Conservation (phyloP, 2,888 invertebrate genomes). For the Eristalinus sepulchralis region DNA sequence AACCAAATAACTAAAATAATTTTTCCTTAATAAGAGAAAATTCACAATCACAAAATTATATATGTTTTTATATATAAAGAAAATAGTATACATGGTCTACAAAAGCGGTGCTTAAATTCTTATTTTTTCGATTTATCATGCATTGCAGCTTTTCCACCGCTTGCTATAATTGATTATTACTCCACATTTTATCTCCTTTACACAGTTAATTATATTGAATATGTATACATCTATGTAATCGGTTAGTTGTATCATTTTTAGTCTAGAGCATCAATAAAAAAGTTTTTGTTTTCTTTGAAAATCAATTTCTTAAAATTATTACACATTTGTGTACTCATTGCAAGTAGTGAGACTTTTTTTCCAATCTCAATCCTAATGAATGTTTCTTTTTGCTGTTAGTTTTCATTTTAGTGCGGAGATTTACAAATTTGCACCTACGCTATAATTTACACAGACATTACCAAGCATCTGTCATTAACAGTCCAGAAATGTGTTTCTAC, state of each 20-base stretch:
- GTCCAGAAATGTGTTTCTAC: slow-evolving; percentile 26
- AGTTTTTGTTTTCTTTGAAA: slow-evolving; percentile 35
- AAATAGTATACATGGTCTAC: slow-evolving; percentile 62
- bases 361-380: slow-evolving; percentile 50
- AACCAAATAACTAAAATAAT: slow-evolving; percentile 38
- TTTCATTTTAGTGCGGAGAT: slow-evolving; percentile 17
- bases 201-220: slow-evolving; percentile 58
- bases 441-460: slow-evolving; percentile 46
- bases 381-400: slow-evolving; percentile 18
- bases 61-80: slow-evolving; percentile 21
- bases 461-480: slow-evolving; percentile 8
- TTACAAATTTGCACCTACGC: slow-evolving; percentile 33
- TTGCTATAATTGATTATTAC: not conserved
- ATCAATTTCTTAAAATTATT: slow-evolving; percentile 3
- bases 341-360: slow-evolving; percentile 39
- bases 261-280: slow-evolving; percentile 47
- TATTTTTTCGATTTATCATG: not conserved
- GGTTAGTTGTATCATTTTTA: slow-evolving; percentile 51
- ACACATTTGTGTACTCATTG: slow-evolving; percentile 30
- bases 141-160: not conserved
- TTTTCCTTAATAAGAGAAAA: slow-evolving; percentile 54
- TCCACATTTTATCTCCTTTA: slow-evolving; percentile 26
- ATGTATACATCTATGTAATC: slow-evolving; percentile 51
- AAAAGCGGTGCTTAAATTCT: slow-evolving; percentile 53
- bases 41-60: slow-evolving; percentile 63